phyloP scores from a whole-genome alignment of 2,113 vertebrate genomes.

The Hemiprocne comata region DNA sequence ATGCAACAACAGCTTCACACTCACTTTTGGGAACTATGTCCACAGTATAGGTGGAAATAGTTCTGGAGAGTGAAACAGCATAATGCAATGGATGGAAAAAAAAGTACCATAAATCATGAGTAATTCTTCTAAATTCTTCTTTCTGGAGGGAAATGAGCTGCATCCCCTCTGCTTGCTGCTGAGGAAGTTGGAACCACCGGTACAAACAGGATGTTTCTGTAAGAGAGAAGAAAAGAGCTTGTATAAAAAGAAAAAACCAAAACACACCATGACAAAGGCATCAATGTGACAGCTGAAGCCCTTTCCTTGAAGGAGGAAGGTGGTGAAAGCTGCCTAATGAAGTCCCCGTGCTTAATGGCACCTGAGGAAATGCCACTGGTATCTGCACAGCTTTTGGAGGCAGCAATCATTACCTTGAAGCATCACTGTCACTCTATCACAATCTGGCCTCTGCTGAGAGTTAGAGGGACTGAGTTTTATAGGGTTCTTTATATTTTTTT shows the following conservation, averaged over 20 bases:
- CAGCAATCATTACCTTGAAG: neutral
- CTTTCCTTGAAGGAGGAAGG: neutral
- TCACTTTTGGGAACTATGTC: neutral
- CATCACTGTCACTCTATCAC: neutral
- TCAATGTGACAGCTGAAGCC: neutral
- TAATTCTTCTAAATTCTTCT: neutral
- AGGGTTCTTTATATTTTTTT: too few species aligned
- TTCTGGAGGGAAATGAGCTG: neutral
- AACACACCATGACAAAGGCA: neutral
- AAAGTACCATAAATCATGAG: neutral
- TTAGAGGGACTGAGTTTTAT: neutral
- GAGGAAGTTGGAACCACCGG: neutral
- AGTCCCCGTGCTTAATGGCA: neutral
- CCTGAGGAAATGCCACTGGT: neutral
- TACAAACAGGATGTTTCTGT: neutral
- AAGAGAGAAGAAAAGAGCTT: neutral
- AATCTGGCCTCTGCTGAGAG: neutral
- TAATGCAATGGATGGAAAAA: neutral
- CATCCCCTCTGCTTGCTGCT: neutral
- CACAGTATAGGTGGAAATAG: neutral
- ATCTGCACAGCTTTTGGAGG: neutral
- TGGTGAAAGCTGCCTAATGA: rapidly evolving
- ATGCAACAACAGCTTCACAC: neutral
- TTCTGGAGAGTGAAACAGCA: rapidly evolving
- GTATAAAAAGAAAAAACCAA: neutral